These are phyloP conservation scores for Gavialis gangeticus DNA, from an alignment of 2,113 vertebrate genomes.

Conservation along the genomic window DNA sequence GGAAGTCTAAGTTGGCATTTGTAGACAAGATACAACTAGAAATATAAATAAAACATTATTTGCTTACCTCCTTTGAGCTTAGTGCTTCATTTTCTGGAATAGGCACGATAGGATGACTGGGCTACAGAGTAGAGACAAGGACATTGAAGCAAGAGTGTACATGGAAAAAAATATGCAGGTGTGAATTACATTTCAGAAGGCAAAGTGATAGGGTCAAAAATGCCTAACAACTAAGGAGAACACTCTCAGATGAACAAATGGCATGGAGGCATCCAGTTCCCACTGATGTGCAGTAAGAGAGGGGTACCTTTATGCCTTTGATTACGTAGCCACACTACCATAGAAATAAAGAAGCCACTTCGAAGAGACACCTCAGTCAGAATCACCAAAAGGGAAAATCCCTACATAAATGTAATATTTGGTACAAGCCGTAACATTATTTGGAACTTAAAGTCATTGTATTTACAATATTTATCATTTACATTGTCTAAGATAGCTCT, in stretches of 20 bases:
- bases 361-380: constrained; percentile 2
- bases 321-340: neutral
- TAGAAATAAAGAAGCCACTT: neutral
- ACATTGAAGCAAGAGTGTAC: neutral
- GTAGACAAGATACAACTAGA: neutral
- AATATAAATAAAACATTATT: neutral
- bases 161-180: constrained; percentile 31
- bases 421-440: neutral
- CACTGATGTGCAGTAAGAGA: neutral
- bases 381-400: neutral
- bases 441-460: neutral
- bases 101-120: constrained; percentile 78
- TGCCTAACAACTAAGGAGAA: neutral
- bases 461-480: neutral
- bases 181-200: constrained; percentile 36
- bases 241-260: neutral
- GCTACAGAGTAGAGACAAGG: constrained; percentile 65
- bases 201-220: neutral
- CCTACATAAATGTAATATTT: neutral
- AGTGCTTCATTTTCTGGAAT: constrained; percentile 84
- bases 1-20: neutral
- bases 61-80: constrained; percentile 79
- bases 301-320: neutral
- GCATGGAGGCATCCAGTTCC: neutral
- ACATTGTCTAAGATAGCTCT: neutral